Conservation (phyloP, 2,797 vertebrate species). For the Hephaestus fuliginosus region DNA sequence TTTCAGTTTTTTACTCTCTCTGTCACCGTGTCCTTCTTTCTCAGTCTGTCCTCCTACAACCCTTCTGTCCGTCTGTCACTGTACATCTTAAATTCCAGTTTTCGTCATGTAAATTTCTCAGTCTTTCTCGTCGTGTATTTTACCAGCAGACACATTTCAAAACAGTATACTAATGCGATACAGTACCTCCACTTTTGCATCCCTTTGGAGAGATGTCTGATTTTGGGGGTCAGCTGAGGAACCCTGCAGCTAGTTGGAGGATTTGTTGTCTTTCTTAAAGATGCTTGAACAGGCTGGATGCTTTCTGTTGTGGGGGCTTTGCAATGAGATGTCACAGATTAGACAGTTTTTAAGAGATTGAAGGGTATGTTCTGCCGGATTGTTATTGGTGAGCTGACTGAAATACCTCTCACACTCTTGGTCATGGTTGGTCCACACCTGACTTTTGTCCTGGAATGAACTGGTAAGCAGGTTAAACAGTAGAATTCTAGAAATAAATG, state of each 20-base stretch:
- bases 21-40: background rate
- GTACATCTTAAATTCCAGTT: background rate
- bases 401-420: background rate
- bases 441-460: background rate
- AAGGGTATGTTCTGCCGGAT: background rate
- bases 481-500: fast-evolving
- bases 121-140: conserved; percentile 8
- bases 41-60: background rate
- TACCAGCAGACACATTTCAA: background rate
- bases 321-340: background rate
- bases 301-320: background rate
- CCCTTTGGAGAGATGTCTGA: conserved; percentile 11
- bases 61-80: background rate
- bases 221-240: conserved; percentile 31
- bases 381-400: background rate
- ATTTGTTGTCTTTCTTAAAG: conserved; percentile 10
- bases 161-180: conserved; percentile 21
- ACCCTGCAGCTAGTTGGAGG: background rate
- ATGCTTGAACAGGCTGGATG: background rate
- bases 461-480: background rate
- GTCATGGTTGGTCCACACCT: background rate
- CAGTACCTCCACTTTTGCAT: conserved; percentile 11
- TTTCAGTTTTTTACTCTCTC: background rate
- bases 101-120: background rate
- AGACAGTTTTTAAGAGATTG: background rate